Evolutionary conservation across 2,797 vertebrate genomes (phyloP).

Genomic region (Tiaroga cobitis): DNA sequence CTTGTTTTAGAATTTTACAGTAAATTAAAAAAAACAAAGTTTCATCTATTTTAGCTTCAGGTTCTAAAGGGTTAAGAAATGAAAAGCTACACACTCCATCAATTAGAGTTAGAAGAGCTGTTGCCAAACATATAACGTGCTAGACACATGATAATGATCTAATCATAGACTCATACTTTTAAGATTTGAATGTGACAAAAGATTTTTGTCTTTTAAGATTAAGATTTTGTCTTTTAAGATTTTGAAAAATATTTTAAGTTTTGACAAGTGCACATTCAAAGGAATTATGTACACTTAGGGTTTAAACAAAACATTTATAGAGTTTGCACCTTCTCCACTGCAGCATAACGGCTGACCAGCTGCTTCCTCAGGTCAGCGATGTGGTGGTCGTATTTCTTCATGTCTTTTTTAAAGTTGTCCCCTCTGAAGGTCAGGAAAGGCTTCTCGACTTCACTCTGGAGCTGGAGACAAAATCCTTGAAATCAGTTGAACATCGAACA

Average conservation of each 20-base stretch:
- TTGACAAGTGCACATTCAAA: background rate
- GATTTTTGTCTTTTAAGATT: too few relatives aligned
- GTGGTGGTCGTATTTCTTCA: conserved; percentile 98
- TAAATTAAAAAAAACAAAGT: too few relatives aligned
- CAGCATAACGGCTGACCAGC: conserved; percentile 87
- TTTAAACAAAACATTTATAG: background rate
- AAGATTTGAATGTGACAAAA: too few relatives aligned
- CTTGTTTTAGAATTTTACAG: too few relatives aligned
- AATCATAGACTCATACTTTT: too few relatives aligned
- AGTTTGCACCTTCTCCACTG: conserved; percentile 90
- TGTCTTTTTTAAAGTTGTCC: conserved; percentile 97
- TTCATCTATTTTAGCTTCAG: too few relatives aligned
- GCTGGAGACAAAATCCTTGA: conserved; percentile 70
- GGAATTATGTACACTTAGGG: background rate
- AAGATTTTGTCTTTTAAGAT: too few relatives aligned
- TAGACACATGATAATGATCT: too few relatives aligned
- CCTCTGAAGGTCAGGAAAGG: conserved; percentile 91
- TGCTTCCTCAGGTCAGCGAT: conserved; percentile 94
- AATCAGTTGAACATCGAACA: background rate
- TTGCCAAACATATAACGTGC: too few relatives aligned
- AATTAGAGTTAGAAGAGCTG: too few relatives aligned
- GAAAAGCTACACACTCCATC: too few relatives aligned
- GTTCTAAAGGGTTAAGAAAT: too few relatives aligned
- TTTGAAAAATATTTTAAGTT: background rate
- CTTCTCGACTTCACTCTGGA: conserved; percentile 94